Evolutionary conservation across 2,113 vertebrate species (phyloP).

Genomic region (Hemiscyllium ocellatum): DNA sequence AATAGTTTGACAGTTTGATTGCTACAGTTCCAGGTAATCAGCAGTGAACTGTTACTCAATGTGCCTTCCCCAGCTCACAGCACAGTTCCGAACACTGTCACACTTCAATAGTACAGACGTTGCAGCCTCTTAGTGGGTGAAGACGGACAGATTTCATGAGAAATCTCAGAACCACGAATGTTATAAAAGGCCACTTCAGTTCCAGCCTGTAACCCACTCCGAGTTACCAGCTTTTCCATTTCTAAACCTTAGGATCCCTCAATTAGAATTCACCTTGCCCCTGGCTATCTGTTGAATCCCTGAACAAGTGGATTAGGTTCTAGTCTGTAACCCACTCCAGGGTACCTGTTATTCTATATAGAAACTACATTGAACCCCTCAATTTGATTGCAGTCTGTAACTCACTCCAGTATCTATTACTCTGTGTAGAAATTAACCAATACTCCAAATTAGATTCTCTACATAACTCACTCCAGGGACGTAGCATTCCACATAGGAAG

Average conservation of each 20-base stretch:
- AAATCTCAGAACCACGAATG: background rate
- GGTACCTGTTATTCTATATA: no score
- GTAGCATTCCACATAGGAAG: background rate
- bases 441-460: background rate
- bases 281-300: background rate
- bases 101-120: background rate
- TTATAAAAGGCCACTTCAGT: background rate
- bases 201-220: background rate
- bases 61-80: slow-evolving; percentile 6
- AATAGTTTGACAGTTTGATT: background rate
- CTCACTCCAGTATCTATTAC: background rate
- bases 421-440: background rate
- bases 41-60: background rate
- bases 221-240: background rate
- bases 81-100: background rate
- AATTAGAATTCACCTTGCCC: background rate
- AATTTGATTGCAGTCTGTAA: background rate
- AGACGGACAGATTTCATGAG: background rate
- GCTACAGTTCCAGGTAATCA: slow-evolving; percentile 25
- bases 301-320: background rate
- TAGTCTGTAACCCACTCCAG: background rate
- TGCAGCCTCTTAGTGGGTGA: background rate
- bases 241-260: background rate
- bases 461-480: background rate
- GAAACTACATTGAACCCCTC: background rate